phyloP scores from a whole-genome alignment of 2,113 vertebrate species.

The Carassius gibelio region DNA sequence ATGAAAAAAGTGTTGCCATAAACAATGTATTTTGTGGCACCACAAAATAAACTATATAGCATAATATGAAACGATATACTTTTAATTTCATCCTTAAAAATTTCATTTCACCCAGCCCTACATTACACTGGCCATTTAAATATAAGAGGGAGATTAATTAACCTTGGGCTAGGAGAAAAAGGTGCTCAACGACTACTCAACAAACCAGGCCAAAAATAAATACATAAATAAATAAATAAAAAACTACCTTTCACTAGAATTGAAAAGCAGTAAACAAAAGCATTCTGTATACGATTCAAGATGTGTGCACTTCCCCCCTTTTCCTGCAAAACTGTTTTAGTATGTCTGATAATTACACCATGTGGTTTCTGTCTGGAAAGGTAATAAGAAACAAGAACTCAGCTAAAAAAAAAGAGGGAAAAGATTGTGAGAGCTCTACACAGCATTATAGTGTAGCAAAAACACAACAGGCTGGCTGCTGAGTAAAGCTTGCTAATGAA shows the following conservation, averaged over 20 bases:
- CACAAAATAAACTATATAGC: no score
- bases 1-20: no score
- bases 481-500: constrained; percentile 38
- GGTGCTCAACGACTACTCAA: neutral
- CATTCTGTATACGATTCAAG: neutral
- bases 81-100: no score
- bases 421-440: constrained; percentile 1
- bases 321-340: constrained; percentile 23
- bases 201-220: no score
- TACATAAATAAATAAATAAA: constrained; percentile 65
- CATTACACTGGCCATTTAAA: constrained; percentile 27
- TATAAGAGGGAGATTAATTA: constrained; percentile 42
- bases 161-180: neutral
- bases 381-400: constrained; percentile 33
- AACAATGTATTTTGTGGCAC: no score
- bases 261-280: constrained; percentile 12
- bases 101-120: no score
- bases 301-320: constrained; percentile 54
- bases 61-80: no score
- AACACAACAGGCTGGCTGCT: constrained; percentile 30
- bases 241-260: constrained; percentile 71
- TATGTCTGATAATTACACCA: constrained; percentile 59
- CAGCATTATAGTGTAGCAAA: constrained; percentile 22
- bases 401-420: constrained; percentile 7
- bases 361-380: constrained; percentile 42